Base-by-base conservation (phyloP, 2,113 vertebrate species). In the Tauraco erythrolophus region DNA sequence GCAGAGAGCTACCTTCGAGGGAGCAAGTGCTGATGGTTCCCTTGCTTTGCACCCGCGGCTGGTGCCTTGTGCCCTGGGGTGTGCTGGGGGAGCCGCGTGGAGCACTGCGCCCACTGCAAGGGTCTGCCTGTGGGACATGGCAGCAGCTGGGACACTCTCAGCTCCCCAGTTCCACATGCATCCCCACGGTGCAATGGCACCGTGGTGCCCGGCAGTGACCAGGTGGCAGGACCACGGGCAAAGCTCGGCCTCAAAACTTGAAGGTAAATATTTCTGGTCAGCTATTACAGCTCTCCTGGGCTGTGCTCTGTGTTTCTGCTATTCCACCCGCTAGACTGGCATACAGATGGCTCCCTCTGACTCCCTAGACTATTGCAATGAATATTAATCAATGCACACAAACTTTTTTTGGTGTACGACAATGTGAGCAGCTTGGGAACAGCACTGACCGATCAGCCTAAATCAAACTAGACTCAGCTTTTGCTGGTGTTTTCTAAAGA, bases 1-100 rank as follows among this genome's bases (percentile, higher is more conserved):
- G 78, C 51, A 68, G 64, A 57, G 37, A 57, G 51, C n/a, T 37
- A n/a, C 78, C 78, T 57, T 31, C 33, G 31, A 48, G 27, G 64
- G 27, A 68, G 21, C 27, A 25, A 37, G 33, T 2, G 3, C 16
- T 4, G 1, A 10, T 2, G 2, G 41, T 57, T 57, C 22, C 43
- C 53, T 58, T 25, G 41, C 79, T 48, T 48, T 37, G 53, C 53
- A 27, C 64, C 27, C n/a, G 17, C 1, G 6, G 64, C 64, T 25
- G 27, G 33, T 39, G 64, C 78, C 28, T 48, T 6, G 4, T 21
- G 43, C n/a, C 43, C 43, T 43, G 65, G n/a, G n/a, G 27, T 11
- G 78, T 25, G 64, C 51, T 48, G n/a, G 3, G n/a, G 31, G 79
- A 69, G 16, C 53, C 2, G 2, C 1, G 13, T 1, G 2, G 51